Evolutionary conservation across 30 jellyfish, hydroid and myxozoan genomes (phyloP).

Genomic region (Catostylus mosaicus): DNA sequence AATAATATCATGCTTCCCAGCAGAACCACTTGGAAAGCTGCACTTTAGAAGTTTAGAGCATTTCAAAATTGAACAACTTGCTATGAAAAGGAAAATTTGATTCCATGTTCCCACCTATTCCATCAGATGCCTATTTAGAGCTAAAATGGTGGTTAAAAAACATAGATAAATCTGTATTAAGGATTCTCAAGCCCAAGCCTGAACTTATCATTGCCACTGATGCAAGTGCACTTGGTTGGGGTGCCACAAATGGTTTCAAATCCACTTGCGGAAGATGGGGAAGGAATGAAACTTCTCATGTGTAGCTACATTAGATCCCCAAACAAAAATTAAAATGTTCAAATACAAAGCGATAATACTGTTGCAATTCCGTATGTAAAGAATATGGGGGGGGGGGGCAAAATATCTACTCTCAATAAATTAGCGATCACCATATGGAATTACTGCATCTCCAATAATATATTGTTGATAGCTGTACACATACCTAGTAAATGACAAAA

Average conservation of each 20-base stretch:
- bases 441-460: conserved; percentile 33
- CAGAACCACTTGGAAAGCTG: conserved; percentile 47
- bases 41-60: conserved; percentile 45
- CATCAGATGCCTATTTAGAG: conserved; percentile 23
- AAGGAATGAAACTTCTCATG: conserved; percentile 18
- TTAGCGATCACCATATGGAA: conserved; percentile 47
- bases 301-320: background rate
- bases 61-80: conserved; percentile 25
- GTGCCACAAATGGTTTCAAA: conserved; percentile 36
- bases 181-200: conserved; percentile 13
- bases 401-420: conserved; percentile 1
- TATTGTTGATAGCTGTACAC: conserved; percentile 67
- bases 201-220: conserved; percentile 42
- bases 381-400: conserved; percentile 61
- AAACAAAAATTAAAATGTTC: conserved; percentile 33
- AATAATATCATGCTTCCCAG: conserved; percentile 44
- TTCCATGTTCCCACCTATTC: conserved; percentile 7
- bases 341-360: conserved; percentile 30
- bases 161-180: background rate
- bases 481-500: conserved; percentile 57
- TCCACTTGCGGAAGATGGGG: conserved; percentile 63
- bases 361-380: conserved; percentile 47
- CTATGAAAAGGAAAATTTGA: conserved; percentile 41
- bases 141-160: conserved; percentile 38
- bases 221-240: conserved; percentile 79